A percentile compares a stretch with the other conserved stretches of the same genome.
Evolutionary conservation across 1,140 invertebrate species (phyloP).

Genomic region (Antheraea mylitta): DNA sequence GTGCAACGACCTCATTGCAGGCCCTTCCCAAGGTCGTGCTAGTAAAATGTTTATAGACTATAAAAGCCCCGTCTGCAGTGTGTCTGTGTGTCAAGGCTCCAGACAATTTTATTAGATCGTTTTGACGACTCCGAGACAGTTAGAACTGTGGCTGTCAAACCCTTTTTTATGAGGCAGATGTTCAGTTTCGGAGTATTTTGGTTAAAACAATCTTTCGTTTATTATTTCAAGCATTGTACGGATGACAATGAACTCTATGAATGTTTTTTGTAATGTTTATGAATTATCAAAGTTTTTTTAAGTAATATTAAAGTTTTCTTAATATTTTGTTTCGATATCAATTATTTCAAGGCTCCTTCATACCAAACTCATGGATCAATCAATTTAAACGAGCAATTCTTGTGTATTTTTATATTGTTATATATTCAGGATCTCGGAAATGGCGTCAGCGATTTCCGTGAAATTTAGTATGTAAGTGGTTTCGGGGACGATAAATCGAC

Average conservation of each 20-base stretch:
- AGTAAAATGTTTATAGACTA: conserved; percentile 78
- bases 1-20: conserved; percentile 74
- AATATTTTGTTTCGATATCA: too few relatives aligned
- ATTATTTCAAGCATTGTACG: neutral
- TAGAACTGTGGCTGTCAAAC: conserved; percentile 33
- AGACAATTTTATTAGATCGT: conserved; percentile 62
- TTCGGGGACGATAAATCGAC: too few relatives aligned
- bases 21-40: conserved; percentile 72
- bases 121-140: conserved; percentile 33
- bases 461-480: too few relatives aligned
- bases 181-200: conserved; percentile 6
- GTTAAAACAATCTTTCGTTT: neutral
- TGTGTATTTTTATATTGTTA: too few relatives aligned
- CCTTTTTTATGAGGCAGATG: conserved; percentile 31
- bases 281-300: too few relatives aligned
- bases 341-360: too few relatives aligned
- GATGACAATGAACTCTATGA: neutral
- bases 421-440: too few relatives aligned
- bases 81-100: conserved; percentile 74
- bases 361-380: too few relatives aligned
- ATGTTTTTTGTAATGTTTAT: neutral
- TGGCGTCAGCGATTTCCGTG: too few relatives aligned
- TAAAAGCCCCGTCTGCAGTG: conserved; percentile 72
- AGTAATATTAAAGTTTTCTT: too few relatives aligned
- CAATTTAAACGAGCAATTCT: too few relatives aligned